Conservation (phyloP, 2,888 invertebrate species). For the Drosophila acutilabella region DNA sequence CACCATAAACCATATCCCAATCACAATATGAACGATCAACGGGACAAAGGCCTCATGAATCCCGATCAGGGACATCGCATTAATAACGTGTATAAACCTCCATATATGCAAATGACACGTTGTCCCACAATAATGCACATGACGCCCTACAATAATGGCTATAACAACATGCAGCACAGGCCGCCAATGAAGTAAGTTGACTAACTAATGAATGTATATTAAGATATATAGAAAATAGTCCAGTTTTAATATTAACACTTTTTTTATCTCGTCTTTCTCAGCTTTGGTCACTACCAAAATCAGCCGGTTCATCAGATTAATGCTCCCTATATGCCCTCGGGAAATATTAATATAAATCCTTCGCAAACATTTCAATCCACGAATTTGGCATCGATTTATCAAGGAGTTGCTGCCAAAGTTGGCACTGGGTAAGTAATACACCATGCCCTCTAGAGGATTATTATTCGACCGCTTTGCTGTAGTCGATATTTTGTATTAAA, state of each 20-base stretch:
- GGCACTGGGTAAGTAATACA: slow-evolving; percentile 80
- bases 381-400: slow-evolving; percentile 83
- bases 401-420: slow-evolving; percentile 84
- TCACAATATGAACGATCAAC: slow-evolving; percentile 44
- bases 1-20: slow-evolving; percentile 56
- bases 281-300: slow-evolving; percentile 65
- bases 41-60: slow-evolving; percentile 42
- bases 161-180: slow-evolving; percentile 60
- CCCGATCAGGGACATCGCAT: slow-evolving; percentile 57
- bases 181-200: slow-evolving; percentile 59
- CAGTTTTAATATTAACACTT: too few relatives aligned
- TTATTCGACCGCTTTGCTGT: too few relatives aligned
- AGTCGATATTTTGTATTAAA: too few relatives aligned
- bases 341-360: slow-evolving; percentile 60
- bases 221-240: too few relatives aligned
- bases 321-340: slow-evolving; percentile 60
- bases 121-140: slow-evolving; percentile 60
- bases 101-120: slow-evolving; percentile 63
- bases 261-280: too few relatives aligned
- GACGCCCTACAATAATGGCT: slow-evolving; percentile 65
- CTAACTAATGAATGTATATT: too few relatives aligned
- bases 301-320: slow-evolving; percentile 66
- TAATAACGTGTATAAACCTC: slow-evolving; percentile 55
- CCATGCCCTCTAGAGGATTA: too few relatives aligned
- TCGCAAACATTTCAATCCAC: slow-evolving; percentile 69